These are phyloP conservation scores for Marronus borbonicus DNA, from an alignment of 2,888 invertebrate genomes.

Conservation along the genomic window DNA sequence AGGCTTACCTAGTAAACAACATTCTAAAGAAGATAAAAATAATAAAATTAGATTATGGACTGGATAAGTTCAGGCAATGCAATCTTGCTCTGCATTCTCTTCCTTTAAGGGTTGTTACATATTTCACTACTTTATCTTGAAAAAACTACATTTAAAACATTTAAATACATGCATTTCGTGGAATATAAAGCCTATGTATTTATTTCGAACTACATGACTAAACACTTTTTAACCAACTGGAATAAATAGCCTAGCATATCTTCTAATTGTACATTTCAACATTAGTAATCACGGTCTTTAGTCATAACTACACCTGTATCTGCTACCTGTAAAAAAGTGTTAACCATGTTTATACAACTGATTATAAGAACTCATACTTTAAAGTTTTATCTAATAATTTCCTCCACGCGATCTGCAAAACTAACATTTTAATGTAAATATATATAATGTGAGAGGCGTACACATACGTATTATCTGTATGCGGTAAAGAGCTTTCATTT, in stretches of 20 bases:
- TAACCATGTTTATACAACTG: not conserved
- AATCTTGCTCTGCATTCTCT: too few species aligned
- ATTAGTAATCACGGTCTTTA: constrained; percentile 5
- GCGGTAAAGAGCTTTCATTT: not conserved
- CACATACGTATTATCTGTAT: not conserved
- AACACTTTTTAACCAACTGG: too few species aligned
- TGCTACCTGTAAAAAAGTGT: not conserved
- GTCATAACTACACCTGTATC: not conserved
- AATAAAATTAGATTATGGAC: too few species aligned
- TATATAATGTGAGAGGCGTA: not conserved
- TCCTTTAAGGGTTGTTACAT: too few species aligned
- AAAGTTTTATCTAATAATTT: not conserved
- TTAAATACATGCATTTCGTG: too few species aligned
- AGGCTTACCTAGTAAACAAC: too few species aligned
- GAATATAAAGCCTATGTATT: too few species aligned
- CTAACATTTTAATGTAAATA: not conserved
- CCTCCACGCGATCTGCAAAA: constrained; percentile 4
- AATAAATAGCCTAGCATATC: not conserved
- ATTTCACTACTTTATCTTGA: too few species aligned
- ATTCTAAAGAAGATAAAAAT: too few species aligned
- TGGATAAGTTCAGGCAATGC: too few species aligned
- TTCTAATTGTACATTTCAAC: not conserved
- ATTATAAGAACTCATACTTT: not conserved
- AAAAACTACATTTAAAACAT: too few species aligned
- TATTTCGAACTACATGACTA: too few species aligned